Evolutionary conservation across 2,888 invertebrate genomes (phyloP).

Genomic region (Acrobasis suavella): DNA sequence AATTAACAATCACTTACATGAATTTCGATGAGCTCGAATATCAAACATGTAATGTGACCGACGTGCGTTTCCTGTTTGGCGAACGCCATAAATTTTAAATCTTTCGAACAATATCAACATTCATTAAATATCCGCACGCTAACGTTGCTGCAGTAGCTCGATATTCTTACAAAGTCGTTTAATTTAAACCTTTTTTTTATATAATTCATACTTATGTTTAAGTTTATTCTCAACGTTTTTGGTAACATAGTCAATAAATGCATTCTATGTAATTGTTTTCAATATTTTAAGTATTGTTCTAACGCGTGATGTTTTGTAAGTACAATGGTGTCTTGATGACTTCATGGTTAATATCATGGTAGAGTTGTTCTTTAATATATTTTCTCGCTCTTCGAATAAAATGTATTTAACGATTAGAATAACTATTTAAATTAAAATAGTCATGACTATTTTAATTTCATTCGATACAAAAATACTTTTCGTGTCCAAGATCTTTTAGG

Average conservation of each 20-base stretch:
- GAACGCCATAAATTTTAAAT: neutral
- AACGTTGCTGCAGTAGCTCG: neutral
- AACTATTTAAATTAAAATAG: neutral
- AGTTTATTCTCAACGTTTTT: no score
- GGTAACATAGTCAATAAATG: no score
- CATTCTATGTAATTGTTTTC: no score
- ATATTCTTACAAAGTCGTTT: neutral
- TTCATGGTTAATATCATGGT: no score
- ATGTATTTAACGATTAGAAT: neutral
- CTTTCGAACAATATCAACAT: neutral
- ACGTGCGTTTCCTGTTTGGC: neutral
- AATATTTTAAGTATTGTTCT: no score
- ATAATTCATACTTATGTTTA: no score
- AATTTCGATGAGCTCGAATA: neutral
- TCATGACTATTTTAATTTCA: neutral
- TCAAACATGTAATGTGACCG: constrained; percentile 1
- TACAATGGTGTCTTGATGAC: no score
- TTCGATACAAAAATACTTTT: neutral
- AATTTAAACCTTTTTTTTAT: neutral
- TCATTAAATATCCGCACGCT: neutral
- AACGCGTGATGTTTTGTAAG: no score
- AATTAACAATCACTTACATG: neutral
- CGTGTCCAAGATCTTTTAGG: neutral
- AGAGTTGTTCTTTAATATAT: no score
- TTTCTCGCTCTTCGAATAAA: no score